Percentiles rank a stretch among this genome's conserved stretches.
phyloP scores from a whole-genome alignment of 2,888 invertebrate genomes.

The Lithosia quadra region DNA sequence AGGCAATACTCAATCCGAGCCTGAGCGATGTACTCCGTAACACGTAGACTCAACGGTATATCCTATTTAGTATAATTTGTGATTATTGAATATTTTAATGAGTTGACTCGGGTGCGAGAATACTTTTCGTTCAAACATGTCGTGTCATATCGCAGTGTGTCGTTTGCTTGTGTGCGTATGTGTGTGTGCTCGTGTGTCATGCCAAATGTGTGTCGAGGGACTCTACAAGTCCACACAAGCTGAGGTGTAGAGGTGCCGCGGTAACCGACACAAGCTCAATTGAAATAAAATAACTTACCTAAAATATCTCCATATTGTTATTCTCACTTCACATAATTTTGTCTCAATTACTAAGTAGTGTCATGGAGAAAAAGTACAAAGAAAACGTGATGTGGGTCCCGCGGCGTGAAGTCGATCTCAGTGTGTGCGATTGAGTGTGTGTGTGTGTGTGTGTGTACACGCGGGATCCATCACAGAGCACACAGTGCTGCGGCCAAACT shows the following conservation, averaged over 20 bases:
- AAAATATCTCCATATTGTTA: not conserved
- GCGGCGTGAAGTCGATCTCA: constrained; percentile 1
- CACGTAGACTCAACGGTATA: constrained; percentile 28
- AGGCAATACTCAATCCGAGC: constrained; percentile 12
- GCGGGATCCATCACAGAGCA: not conserved
- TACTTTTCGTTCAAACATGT: constrained; percentile 59
- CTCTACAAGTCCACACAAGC: not conserved
- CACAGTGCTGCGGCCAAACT: not conserved
- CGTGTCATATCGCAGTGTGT: constrained; percentile 52
- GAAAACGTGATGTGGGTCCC: constrained; percentile 33
- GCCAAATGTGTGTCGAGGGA: constrained; percentile 33
- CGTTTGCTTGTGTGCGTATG: constrained; percentile 26
- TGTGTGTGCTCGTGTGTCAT: constrained; percentile 39
- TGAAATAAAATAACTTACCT: not conserved
- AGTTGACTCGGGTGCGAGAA: constrained; percentile 66
- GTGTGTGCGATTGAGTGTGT: not conserved
- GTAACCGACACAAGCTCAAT: not conserved
- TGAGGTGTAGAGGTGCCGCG: constrained; percentile 18
- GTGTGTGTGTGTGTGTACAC: not conserved
- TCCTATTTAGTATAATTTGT: constrained; percentile 63
- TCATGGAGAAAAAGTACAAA: not conserved
- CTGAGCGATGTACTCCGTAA: constrained; percentile 21
- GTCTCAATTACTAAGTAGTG: not conserved
- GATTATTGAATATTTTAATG: constrained; percentile 54
- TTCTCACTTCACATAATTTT: not conserved